These are phyloP conservation scores for Calcarius lapponicus DNA, from an alignment of 2,797 vertebrate genomes.

Conservation along the genomic window DNA sequence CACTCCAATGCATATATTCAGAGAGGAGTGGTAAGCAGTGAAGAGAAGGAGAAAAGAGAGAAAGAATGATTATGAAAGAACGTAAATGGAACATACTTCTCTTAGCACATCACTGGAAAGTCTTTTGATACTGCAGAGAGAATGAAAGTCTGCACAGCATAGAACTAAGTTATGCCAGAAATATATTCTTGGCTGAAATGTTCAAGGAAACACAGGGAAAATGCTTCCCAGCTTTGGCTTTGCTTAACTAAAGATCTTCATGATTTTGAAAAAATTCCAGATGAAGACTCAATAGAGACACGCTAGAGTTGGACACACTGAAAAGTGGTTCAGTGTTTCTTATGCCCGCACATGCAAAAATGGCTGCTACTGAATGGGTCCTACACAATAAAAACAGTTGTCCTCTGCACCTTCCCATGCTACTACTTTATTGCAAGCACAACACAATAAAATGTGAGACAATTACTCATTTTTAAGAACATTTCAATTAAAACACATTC, in stretches of 20 bases:
- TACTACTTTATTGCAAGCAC: background rate
- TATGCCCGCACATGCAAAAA: background rate
- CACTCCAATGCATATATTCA: background rate
- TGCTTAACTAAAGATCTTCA: background rate
- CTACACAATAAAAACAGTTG: background rate
- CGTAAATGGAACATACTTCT: background rate
- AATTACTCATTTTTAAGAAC: background rate
- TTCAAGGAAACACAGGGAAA: background rate
- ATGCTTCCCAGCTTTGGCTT: background rate
- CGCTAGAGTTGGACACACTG: background rate
- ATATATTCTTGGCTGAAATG: background rate
- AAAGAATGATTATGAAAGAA: background rate
- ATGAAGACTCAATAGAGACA: background rate
- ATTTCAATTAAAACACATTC: background rate
- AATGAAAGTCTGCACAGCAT: background rate
- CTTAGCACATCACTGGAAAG: background rate
- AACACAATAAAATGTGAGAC: background rate
- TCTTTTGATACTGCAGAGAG: background rate
- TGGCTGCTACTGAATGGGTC: background rate
- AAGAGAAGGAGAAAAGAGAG: background rate
- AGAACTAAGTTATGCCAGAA: background rate
- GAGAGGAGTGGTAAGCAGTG: accelerated
- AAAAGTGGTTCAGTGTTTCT: background rate
- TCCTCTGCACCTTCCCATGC: background rate
- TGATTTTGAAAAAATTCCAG: background rate